Evolutionary conservation across 1,140 invertebrate species (phyloP).

Genomic region (Diuraphis noxia): DNA sequence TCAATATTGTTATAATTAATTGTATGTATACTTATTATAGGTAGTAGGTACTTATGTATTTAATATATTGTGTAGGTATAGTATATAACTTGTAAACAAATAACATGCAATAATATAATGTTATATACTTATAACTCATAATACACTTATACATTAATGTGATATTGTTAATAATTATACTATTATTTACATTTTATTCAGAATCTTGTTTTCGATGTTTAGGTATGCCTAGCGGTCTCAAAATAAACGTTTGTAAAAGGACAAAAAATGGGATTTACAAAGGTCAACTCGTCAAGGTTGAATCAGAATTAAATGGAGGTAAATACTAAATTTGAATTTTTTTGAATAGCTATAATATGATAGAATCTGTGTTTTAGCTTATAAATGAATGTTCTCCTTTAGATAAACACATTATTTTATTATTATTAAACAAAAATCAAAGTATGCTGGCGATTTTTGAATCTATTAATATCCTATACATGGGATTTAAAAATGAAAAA

Average conservation of each 20-base stretch:
- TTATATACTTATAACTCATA: background rate
- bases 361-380: background rate
- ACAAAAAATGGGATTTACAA: conserved; percentile 34
- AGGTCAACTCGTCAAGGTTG: conserved; percentile 24
- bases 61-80: background rate
- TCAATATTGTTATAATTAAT: too few relatives aligned
- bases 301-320: conserved; percentile 27
- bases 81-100: background rate
- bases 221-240: conserved; percentile 33
- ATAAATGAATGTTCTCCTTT: background rate
- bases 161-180: background rate
- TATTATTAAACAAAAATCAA: background rate
- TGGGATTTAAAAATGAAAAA: background rate
- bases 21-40: too few relatives aligned
- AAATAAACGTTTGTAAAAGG: conserved; percentile 23
- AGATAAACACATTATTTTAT: background rate
- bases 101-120: background rate
- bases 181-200: background rate
- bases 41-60: too few relatives aligned
- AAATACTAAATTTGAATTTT: background rate
- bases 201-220: background rate
- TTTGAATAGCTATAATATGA: background rate
- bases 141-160: background rate
- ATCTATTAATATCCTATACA: background rate
- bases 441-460: background rate